Evolutionary conservation across 2,888 invertebrate species (phyloP).

Genomic region (Cosmia pyralina): DNA sequence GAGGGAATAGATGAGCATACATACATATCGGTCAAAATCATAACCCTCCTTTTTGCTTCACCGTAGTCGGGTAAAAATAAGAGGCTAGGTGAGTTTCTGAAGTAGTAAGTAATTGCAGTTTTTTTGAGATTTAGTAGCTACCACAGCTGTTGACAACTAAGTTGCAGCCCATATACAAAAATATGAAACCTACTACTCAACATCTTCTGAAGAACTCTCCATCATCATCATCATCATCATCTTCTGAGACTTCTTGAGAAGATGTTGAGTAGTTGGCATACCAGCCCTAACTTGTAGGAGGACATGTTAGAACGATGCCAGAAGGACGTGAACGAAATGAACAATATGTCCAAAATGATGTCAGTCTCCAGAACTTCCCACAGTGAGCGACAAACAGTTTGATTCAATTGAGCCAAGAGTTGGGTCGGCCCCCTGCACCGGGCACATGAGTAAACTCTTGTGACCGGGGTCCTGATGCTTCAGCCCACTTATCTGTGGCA

Average conservation of each 20-base stretch:
- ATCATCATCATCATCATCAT: too few species aligned
- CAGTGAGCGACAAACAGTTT: constrained; percentile 21
- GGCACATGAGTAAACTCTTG: constrained; percentile 10
- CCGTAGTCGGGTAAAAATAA: neutral
- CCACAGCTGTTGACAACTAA: neutral
- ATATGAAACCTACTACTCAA: neutral
- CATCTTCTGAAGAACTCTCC: too few species aligned
- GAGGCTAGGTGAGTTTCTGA: neutral
- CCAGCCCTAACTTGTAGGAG: neutral
- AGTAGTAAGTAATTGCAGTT: too few species aligned
- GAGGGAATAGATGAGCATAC: too few species aligned
- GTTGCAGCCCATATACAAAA: too few species aligned
- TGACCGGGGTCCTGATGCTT: neutral
- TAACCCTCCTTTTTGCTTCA: too few species aligned
- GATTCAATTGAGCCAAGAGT: constrained; percentile 28
- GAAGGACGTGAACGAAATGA: neutral
- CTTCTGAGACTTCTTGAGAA: too few species aligned
- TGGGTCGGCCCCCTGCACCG: constrained; percentile 17
- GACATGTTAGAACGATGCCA: neutral
- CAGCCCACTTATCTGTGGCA: constrained; percentile 25
- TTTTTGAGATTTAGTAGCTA: neutral
- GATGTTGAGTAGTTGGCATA: too few species aligned
- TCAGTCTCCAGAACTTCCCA: constrained; percentile 31
- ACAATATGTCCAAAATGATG: neutral
- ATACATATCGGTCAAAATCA: too few species aligned